Percentiles rank a stretch among this genome's conserved stretches.
Conservation (phyloP, 53 echinoderm and acorn worm species). For the Zoroaster sp. region DNA sequence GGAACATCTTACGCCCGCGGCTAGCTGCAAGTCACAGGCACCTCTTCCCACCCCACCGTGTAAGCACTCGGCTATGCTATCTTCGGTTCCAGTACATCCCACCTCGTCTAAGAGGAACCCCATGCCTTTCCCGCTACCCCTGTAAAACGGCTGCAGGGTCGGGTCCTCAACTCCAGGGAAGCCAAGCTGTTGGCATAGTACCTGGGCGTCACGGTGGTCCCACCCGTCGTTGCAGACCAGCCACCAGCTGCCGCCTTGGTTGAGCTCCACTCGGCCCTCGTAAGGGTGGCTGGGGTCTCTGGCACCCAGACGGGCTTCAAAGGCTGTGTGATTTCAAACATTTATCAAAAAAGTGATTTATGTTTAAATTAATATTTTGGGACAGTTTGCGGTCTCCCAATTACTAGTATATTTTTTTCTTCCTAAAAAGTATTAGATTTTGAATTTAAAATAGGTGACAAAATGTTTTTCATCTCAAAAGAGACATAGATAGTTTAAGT, state of each 20-base stretch:
- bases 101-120: slow-evolving; percentile 43
- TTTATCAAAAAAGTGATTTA: no score
- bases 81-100: slow-evolving; percentile 45
- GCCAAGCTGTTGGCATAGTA: slow-evolving; percentile 72
- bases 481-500: no score
- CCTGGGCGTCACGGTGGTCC: slow-evolving; percentile 57
- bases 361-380: neutral
- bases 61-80: slow-evolving; percentile 44
- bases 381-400: neutral
- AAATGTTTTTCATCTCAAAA: no score
- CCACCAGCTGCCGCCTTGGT: slow-evolving; percentile 55
- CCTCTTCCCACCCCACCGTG: slow-evolving; percentile 22
- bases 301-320: slow-evolving; percentile 19
- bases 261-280: slow-evolving; percentile 71
- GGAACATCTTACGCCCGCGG: slow-evolving; percentile 56
- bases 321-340: neutral
- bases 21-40: neutral
- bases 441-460: no score
- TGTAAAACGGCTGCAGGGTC: slow-evolving; percentile 28
- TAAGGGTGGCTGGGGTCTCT: neutral
- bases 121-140: neutral
- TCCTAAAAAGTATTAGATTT: no score
- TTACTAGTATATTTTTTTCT: no score
- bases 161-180: slow-evolving; percentile 52
- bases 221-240: slow-evolving; percentile 62